A percentile compares a stretch with the other conserved stretches of the same genome.
Conservation (phyloP, 2,888 invertebrate genomes). For the Parelbella ahira region DNA sequence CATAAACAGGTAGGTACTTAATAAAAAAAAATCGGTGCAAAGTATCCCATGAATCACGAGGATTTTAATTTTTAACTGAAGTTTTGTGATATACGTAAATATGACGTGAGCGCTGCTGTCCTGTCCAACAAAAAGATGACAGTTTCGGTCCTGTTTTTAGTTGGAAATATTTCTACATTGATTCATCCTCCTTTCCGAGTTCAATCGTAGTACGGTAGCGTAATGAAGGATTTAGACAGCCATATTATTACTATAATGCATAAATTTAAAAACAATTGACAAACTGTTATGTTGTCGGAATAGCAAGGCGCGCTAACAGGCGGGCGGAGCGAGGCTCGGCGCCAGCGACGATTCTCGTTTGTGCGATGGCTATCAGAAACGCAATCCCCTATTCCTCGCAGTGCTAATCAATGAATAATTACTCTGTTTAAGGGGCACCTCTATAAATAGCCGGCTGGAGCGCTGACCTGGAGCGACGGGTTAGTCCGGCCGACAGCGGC, state of each 20-base stretch:
- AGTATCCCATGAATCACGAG: too few relatives aligned
- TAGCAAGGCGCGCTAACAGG: constrained; percentile 30
- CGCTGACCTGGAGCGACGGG: constrained; percentile 81
- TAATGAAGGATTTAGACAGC: constrained; percentile 5
- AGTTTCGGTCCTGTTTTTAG: neutral
- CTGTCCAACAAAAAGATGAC: neutral
- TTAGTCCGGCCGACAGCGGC: constrained; percentile 78
- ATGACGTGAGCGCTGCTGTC: constrained; percentile 3
- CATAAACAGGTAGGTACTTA: too few relatives aligned
- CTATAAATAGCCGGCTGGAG: constrained; percentile 80
- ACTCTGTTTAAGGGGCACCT: constrained; percentile 81
- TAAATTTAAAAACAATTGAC: constrained; percentile 18
- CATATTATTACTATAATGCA: too few relatives aligned
- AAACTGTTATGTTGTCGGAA: constrained; percentile 29
- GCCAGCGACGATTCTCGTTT: constrained; percentile 74
- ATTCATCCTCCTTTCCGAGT: neutral
- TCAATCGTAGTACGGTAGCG: neutral
- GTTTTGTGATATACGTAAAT: neutral
- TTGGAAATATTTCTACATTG: neutral
- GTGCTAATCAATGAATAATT: constrained; percentile 81
- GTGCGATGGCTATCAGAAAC: constrained; percentile 78
- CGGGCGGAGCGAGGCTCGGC: constrained; percentile 52
- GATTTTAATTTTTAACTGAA: constrained; percentile 16
- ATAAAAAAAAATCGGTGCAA: too few relatives aligned
- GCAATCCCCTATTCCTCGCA: constrained; percentile 79